Evolutionary conservation across 2,888 invertebrate species (phyloP), one percentile per base, ranked within the genome.

Genomic region (Seira sanloemensis): DNA sequence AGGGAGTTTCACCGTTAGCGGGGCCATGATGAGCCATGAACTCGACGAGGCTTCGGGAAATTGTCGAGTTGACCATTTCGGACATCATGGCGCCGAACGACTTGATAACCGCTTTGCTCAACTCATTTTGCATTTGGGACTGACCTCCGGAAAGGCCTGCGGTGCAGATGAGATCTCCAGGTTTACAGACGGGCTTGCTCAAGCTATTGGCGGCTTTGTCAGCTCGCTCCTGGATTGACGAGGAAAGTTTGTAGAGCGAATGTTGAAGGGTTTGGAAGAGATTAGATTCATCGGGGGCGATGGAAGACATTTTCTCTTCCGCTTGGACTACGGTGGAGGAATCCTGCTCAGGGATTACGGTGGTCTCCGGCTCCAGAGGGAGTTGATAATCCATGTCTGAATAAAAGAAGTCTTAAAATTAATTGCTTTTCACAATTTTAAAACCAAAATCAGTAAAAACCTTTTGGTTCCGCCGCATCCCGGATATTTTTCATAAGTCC

Each of bases 61-160:
- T 80, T 12, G 86, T 86, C 0, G 84, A 26, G 74, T 86, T 86
- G 16, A 86, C 80, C 86, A 86, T 83, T 58, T 86, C 86, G 2
- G 77, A 50, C 86, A 86, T 86, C 76, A 86, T 76, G 9, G 72
- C 75, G 12, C 80, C 84, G 19, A 86, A 84, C 16, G 84, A 77
- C 65, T 80, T 79, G 19, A 86, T 79, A 0, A 86, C 68, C 0
- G 86, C 84, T 62, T 72, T 73, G 50, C 80, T 76, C 65, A 86
- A n/a, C n/a, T 86, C 74, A 25, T 26, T 78, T 19, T 78, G 66
- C 54, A 80, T 75, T 68, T 37, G 26, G 18, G 21, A n/a, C 27
- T 62, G 25, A 26, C 18, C 9, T 54, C 62, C 37, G 7, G 54
- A 16, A 2, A 78, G 1, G 12, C 80, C 80, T 9, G 80, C 12